Base-by-base conservation (phyloP, 2,113 vertebrate species). In the Phylloscopus whistleri region DNA sequence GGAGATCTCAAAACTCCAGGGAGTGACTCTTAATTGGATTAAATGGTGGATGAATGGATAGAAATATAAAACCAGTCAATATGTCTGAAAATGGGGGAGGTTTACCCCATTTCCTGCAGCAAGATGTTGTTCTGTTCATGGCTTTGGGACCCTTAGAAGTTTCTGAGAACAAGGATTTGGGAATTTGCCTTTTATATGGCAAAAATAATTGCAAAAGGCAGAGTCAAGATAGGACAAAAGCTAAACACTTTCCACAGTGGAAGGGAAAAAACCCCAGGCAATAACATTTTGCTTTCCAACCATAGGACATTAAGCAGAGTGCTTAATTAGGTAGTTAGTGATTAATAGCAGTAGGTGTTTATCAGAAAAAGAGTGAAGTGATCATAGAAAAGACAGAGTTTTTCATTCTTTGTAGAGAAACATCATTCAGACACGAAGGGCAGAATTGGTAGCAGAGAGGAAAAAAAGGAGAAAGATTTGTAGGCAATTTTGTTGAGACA, bases 131-230 rank as follows among this genome's bases (percentile, higher is more conserved):
- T 53, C 68, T 43, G 8, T 44, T 55, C 26, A 14, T 43, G 73
- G 21, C 52, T 90, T 67, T 73, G 27, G 26, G 21, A 56, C 31
- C 33, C n/a, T 64, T 48, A 43, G 23, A 84, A 52, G 11, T 35
- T 93, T 95, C 83, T 90, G 67, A 59, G 78, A 96, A 30, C 28
- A 75, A 86, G 83, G 28, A 19, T 94, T 93, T 93, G 72, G 55
- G 79, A 95, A 95, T 83, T 94, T 82, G 33, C 39, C 48, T 90
- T 88, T 80, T 84, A 77, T 18, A 64, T 28, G 35, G 44, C 52
- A 93, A 85, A 94, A 96, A 95, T 63, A 43, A 64, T 93, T 92
- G 88, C 46, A 84, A 90, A 87, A 94, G 53, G 31, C 26, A 39
- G 26, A 26, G 30, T 92, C 63, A 89, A 90, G 52, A 51, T 48